These are phyloP conservation scores for Psephotus haematonotus DNA, from an alignment of 2,113 vertebrate species.

Conservation along the genomic window DNA sequence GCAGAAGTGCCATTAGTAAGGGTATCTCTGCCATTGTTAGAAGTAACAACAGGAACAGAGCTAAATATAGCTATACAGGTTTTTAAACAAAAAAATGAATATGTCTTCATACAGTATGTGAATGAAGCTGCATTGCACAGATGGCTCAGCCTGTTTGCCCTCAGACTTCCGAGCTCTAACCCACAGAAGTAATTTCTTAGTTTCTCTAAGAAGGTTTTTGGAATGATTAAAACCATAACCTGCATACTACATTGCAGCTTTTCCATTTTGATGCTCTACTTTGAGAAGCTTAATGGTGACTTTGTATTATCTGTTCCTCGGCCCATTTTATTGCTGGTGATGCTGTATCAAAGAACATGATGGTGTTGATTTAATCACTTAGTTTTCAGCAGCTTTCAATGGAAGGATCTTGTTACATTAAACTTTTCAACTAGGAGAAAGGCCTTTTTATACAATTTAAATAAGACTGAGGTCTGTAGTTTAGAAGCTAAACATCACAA, in stretches of 20 bases:
- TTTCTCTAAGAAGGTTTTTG: background rate
- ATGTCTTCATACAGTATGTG: background rate
- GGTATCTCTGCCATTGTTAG: background rate
- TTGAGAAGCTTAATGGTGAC: background rate
- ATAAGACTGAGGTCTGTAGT: background rate
- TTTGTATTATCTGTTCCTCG: background rate
- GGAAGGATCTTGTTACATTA: background rate
- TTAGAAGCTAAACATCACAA: background rate
- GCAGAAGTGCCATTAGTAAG: background rate
- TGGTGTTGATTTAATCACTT: conserved; percentile 16
- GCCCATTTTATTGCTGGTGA: background rate
- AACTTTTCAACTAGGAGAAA: conserved; percentile 7
- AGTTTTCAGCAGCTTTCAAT: conserved; percentile 22
- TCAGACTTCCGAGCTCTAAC: background rate
- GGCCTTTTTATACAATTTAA: background rate
- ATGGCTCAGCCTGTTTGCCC: background rate
- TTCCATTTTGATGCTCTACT: background rate
- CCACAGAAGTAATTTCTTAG: background rate
- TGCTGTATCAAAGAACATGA: background rate
- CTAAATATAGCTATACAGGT: background rate
- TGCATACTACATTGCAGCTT: background rate
- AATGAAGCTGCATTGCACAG: background rate
- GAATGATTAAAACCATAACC: conserved; percentile 5
- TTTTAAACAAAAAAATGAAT: background rate
- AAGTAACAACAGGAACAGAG: background rate